phyloP scores from a whole-genome alignment of 2,797 vertebrate species.

The Siniperca scherzeri region DNA sequence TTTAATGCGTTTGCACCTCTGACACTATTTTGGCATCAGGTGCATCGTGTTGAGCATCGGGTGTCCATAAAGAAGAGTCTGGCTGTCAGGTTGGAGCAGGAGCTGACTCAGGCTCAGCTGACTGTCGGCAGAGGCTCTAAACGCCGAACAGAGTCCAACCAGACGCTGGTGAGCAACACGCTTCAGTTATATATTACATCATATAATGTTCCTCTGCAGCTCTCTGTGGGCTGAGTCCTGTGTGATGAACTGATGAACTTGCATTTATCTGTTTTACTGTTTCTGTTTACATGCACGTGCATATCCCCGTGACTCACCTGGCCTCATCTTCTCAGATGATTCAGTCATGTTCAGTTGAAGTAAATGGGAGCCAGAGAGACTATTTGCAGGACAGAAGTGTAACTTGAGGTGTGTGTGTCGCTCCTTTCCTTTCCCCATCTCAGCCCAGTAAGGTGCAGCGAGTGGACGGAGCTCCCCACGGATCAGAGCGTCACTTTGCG shows the following conservation, averaged over 20 bases:
- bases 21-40: not conserved
- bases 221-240: not conserved
- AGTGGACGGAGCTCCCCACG: constrained; percentile 81
- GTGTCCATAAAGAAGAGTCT: constrained; percentile 91
- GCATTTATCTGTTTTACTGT: too few species aligned
- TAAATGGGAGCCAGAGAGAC: not conserved
- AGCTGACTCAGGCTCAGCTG: constrained; percentile 89
- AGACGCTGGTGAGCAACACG: constrained; percentile 84
- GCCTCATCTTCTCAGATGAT: too few species aligned
- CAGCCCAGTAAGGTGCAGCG: constrained; percentile 90
- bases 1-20: too few species aligned
- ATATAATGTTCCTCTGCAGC: not conserved
- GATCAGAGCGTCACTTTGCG: constrained; percentile 90
- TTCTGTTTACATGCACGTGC: too few species aligned
- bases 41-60: constrained; percentile 93
- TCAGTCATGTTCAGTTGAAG: not conserved
- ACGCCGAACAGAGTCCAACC: constrained; percentile 82
- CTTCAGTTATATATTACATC: too few species aligned
- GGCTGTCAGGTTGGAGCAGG: constrained; percentile 88
- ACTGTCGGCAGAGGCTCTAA: constrained; percentile 87
- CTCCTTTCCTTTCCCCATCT: not conserved
- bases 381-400: not conserved
- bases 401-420: not conserved
- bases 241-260: too few species aligned
- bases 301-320: too few species aligned